Percentiles rank a stretch among this genome's conserved stretches.
Conservation (phyloP, 2,888 invertebrate genomes). For the Ornithoptera alexandrae region DNA sequence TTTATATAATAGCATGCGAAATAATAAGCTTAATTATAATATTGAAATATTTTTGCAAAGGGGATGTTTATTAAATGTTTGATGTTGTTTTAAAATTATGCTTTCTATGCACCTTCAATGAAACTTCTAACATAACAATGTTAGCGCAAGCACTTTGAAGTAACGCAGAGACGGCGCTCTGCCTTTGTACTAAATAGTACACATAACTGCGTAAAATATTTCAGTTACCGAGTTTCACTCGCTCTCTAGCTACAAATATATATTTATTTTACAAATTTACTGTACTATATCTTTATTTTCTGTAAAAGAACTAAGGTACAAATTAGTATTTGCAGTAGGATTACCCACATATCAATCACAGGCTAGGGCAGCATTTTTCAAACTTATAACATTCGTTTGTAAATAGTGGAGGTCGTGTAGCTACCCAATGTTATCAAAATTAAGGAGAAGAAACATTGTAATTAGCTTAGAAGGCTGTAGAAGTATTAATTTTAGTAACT, state of each 20-base stretch:
- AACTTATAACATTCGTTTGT: background rate
- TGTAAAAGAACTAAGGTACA: background rate
- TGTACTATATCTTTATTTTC: background rate
- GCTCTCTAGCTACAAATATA: background rate
- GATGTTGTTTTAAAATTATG: background rate
- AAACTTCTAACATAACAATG: constrained; percentile 4
- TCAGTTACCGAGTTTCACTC: background rate
- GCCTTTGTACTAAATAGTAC: background rate
- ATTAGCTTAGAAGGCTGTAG: too few relatives aligned
- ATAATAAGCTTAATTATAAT: too few relatives aligned
- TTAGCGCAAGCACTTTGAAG: constrained; percentile 2
- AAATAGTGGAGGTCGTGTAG: background rate
- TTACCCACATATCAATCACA: too few relatives aligned
- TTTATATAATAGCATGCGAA: too few relatives aligned
- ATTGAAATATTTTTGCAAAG: background rate
- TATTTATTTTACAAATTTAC: background rate
- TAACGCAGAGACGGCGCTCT: background rate
- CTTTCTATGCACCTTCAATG: background rate
- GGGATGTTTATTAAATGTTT: background rate
- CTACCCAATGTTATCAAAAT: background rate
- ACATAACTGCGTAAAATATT: constrained; percentile 1
- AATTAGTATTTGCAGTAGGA: background rate
- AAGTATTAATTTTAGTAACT: too few relatives aligned
- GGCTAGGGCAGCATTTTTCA: too few relatives aligned
- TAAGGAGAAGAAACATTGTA: background rate